These are phyloP conservation scores for Apamea epomidion DNA, from an alignment of 2,888 invertebrate genomes.

Conservation along the genomic window DNA sequence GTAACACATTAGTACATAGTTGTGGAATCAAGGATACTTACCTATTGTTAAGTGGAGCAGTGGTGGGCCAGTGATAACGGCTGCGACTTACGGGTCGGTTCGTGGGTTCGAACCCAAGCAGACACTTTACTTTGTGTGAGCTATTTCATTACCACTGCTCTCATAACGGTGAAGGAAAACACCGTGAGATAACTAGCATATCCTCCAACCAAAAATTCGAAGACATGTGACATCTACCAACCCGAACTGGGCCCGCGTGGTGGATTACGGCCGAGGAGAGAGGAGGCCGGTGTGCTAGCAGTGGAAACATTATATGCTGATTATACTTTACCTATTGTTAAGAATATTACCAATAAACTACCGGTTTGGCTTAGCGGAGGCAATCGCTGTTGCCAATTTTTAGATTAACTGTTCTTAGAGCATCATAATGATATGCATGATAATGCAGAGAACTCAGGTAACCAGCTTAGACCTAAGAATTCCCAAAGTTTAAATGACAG, in stretches of 20 bases:
- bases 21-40: slow-evolving; percentile 1
- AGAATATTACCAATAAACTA: neutral
- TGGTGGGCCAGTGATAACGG: too few species aligned
- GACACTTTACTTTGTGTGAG: too few species aligned
- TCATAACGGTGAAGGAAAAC: neutral
- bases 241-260: neutral
- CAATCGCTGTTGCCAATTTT: neutral
- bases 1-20: slow-evolving; percentile 17
- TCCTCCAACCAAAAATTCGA: neutral
- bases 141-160: neutral
- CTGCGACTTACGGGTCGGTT: too few species aligned
- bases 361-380: neutral
- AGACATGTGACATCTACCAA: neutral
- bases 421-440: too few species aligned
- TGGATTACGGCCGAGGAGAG: too few species aligned
- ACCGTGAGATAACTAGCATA: neutral
- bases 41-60: neutral
- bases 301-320: neutral
- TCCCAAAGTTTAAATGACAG: neutral
- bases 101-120: neutral
- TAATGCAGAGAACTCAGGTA: neutral
- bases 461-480: neutral
- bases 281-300: neutral
- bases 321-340: neutral
- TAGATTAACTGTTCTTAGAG: too few species aligned